These are phyloP conservation scores for Leptobrachium ailaonicum DNA, from an alignment of 2,113 vertebrate species.

Conservation along the genomic window DNA sequence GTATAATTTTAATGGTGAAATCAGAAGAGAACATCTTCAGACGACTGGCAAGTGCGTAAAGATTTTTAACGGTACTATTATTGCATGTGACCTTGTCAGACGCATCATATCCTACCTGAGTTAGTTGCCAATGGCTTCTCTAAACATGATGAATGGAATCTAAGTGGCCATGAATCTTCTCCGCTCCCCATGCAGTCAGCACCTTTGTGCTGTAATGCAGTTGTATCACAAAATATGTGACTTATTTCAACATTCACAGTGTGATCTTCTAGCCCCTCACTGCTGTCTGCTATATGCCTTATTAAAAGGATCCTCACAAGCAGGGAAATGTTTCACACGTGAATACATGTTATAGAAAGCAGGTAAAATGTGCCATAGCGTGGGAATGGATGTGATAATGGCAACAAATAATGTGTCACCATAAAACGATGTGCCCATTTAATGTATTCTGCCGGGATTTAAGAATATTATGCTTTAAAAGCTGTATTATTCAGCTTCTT, in stretches of 20 bases:
- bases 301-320: too few relatives aligned
- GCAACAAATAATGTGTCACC: too few relatives aligned
- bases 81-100: conserved; percentile 18
- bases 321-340: too few relatives aligned
- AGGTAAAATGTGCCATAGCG: too few relatives aligned
- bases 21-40: background rate
- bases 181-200: background rate
- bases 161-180: background rate
- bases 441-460: too few relatives aligned
- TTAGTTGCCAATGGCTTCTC: conserved; percentile 13
- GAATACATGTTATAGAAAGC: too few relatives aligned
- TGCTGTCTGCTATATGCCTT: background rate
- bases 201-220: background rate
- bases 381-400: too few relatives aligned
- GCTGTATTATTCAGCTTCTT: too few relatives aligned
- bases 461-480: too few relatives aligned
- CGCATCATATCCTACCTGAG: background rate
- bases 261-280: background rate
- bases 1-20: conserved; percentile 12
- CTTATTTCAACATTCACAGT: background rate
- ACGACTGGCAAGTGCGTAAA: background rate
- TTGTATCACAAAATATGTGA: background rate
- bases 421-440: too few relatives aligned
- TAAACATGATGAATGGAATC: conserved; percentile 8
- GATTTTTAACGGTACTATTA: background rate